Evolutionary conservation across 2,113 vertebrate genomes (phyloP), one percentile per base, ranked within the genome.

Genomic region (Proterorhinus semilunaris): DNA sequence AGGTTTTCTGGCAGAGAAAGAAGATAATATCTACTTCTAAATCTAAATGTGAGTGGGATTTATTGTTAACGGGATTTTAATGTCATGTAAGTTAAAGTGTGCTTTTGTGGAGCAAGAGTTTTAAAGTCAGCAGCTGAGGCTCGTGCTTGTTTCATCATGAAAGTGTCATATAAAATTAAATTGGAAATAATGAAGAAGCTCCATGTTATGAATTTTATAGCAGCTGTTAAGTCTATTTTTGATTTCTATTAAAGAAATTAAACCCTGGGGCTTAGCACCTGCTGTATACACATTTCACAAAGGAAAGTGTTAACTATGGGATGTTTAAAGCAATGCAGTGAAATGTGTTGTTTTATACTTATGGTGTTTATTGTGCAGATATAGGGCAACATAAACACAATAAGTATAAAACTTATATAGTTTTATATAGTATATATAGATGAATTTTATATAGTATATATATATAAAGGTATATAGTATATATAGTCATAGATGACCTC

Each of bases 261-360:
- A 61, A n/a, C 42, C 58, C 58, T 3, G 58, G 13, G 58, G 58
- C 58, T n/a, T 61, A 42, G 58, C 58, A 61, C 57, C 57, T 45
- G 42, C 58, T 61, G 42, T 7, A 61, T 44, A 42, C 44, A 61
- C 42, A 44, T 61, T 61, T 61, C 8, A 61, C 42, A 44, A 44
- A 44, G 42, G 27, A 36, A 36, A 36, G 27, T 4, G 27, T 36
- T 36, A 61, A 45, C n/a, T 8, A 36, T 61, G 58, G 21, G 21
- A 21, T 21, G 21, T 21, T 61, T 61, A 13, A n/a, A 61, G 42
- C 6, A 43, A 6, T 43, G 27, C 4, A 13, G n/a, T 61, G 1
- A n/a, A 10, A 44, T 61, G 44, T 61, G n/a, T 44, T 36, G 2
- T 36, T 36, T 36, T 36, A 21, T 21, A 21, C 21, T 36, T 36